phyloP scores from a whole-genome alignment of 1,140 invertebrate species.

The Ooceraea biroi region DNA sequence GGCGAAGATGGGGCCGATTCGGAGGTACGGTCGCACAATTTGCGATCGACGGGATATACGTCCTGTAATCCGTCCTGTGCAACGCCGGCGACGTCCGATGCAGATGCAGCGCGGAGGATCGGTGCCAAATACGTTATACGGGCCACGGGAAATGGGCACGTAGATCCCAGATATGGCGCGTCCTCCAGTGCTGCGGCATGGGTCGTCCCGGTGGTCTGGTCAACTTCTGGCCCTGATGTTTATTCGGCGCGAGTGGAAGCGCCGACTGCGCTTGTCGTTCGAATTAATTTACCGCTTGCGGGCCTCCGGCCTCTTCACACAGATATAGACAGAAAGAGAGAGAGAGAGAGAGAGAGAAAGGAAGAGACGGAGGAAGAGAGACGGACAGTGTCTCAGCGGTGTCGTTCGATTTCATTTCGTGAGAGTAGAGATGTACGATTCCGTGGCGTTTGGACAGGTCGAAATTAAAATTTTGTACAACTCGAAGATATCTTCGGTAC shows the following conservation, averaged over 20 bases:
- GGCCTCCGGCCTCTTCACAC: constrained; percentile 55
- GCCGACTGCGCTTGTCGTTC: constrained; percentile 80
- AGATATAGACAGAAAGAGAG: constrained; percentile 34
- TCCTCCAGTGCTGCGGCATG: constrained; percentile 51
- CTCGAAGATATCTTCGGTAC: not conserved
- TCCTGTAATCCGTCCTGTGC: constrained; percentile 51
- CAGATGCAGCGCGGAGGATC: constrained; percentile 73
- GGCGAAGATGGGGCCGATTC: constrained; percentile 35
- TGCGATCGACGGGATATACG: constrained; percentile 63
- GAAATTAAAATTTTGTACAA: constrained; percentile 6
- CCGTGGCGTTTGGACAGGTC: not conserved
- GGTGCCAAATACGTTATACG: constrained; percentile 74
- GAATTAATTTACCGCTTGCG: constrained; percentile 80
- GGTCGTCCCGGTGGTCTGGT: constrained; percentile 58
- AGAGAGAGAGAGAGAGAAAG: not conserved
- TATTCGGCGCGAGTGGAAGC: constrained; percentile 73
- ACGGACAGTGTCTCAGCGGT: not conserved
- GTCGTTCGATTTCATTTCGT: constrained; percentile 40
- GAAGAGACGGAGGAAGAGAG: not conserved
- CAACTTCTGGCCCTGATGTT: constrained; percentile 83
- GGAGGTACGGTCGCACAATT: constrained; percentile 37
- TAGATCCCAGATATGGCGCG: constrained; percentile 67
- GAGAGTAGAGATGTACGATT: not conserved
- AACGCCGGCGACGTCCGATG: constrained; percentile 71
- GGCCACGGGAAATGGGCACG: constrained; percentile 65